A percentile compares a stretch with the other conserved stretches of the same genome.
Evolutionary conservation across 2,113 vertebrate species (phyloP).

Genomic region (Leptobrachium ailaonicum): DNA sequence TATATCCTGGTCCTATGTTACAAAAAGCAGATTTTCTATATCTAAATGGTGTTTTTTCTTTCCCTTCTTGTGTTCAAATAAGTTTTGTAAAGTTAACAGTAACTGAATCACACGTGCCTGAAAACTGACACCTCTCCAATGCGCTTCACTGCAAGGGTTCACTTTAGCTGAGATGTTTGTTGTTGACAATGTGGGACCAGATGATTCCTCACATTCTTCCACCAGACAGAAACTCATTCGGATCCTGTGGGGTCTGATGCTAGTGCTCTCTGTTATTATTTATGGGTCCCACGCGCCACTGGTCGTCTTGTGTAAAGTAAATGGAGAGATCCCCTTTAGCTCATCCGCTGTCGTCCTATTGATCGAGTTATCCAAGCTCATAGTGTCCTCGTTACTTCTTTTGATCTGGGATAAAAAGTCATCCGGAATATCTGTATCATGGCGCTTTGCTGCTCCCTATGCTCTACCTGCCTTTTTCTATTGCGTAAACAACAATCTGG

Average conservation of each 20-base stretch:
- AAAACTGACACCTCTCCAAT: neutral
- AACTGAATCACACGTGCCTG: neutral
- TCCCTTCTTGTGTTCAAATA: neutral
- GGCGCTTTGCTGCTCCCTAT: constrained; percentile 70
- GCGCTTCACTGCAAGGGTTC: neutral
- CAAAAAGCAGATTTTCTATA: too few relatives aligned
- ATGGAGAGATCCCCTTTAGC: constrained; percentile 80
- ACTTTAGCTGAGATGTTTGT: constrained; percentile 62
- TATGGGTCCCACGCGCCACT: constrained; percentile 90
- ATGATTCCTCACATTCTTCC: constrained; percentile 27
- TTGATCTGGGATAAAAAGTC: constrained; percentile 53
- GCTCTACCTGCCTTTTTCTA: constrained; percentile 86
- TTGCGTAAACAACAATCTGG: constrained; percentile 91
- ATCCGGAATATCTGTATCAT: constrained; percentile 12
- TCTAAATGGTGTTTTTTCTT: too few relatives aligned
- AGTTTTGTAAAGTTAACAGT: neutral
- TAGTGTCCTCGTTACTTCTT: constrained; percentile 69
- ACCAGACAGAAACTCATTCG: constrained; percentile 40
- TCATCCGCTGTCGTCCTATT: constrained; percentile 81
- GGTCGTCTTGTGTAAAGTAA: constrained; percentile 78
- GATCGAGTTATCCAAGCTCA: constrained; percentile 80
- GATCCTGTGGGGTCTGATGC: constrained; percentile 74
- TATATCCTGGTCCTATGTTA: too few relatives aligned
- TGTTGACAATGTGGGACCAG: constrained; percentile 54
- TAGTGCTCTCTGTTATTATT: constrained; percentile 77